A percentile compares a stretch with the other conserved stretches of the same genome.
Evolutionary conservation across 2,888 invertebrate species (phyloP).

Genomic region (Proisotoma minuta): DNA sequence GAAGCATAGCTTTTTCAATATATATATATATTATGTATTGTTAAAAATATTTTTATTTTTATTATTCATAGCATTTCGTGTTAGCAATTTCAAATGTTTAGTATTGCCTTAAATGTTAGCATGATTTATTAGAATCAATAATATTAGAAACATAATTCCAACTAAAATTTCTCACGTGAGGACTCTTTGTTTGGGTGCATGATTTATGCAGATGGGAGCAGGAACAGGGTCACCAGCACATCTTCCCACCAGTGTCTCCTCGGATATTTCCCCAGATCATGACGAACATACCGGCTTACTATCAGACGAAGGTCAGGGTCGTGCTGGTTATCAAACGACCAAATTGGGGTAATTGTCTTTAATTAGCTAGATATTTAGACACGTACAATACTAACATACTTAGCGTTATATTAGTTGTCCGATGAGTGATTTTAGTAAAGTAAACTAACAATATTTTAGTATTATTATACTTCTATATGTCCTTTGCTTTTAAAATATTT

Average conservation of each 20-base stretch:
- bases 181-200: conserved; percentile 19
- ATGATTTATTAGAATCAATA: background rate
- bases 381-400: too few relatives aligned
- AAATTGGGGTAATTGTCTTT: conserved; percentile 41
- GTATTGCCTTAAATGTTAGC: background rate
- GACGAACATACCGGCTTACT: conserved; percentile 73
- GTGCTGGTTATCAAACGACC: conserved; percentile 50
- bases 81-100: background rate
- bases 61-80: background rate
- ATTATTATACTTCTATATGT: too few relatives aligned
- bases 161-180: conserved; percentile 6
- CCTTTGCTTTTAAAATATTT: too few relatives aligned
- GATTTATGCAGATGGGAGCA: conserved; percentile 31
- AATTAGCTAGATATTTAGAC: too few relatives aligned
- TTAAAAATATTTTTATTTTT: background rate
- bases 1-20: background rate
- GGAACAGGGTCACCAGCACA: conserved; percentile 33
- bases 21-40: background rate
- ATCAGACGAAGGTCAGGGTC: conserved; percentile 90
- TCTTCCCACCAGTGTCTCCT: conserved; percentile 13
- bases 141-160: background rate
- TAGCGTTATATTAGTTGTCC: too few relatives aligned
- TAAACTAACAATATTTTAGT: too few relatives aligned
- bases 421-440: too few relatives aligned
- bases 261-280: conserved; percentile 25